A percentile compares a stretch with the other conserved stretches of the same genome.
Conservation (phyloP, 2,113 vertebrate species). For the Silurus asotus region DNA sequence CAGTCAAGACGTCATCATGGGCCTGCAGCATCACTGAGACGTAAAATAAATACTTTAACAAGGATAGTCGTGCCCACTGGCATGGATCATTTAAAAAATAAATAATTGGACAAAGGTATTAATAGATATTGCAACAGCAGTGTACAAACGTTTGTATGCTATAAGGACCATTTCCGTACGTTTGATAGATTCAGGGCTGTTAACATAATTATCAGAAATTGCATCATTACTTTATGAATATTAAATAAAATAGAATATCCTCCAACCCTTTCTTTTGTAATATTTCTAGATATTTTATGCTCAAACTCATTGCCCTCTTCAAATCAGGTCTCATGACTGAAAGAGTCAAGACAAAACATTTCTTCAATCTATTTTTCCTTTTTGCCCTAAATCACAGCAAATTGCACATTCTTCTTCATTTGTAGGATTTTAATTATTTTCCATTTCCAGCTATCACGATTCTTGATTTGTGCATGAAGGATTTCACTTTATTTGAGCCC, state of each 20-base stretch:
- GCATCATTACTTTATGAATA: not conserved
- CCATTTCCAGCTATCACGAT: not conserved
- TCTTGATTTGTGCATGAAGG: not conserved
- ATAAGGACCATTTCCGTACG: not conserved
- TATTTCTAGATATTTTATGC: not conserved
- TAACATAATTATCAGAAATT: not conserved
- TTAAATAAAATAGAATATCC: not conserved
- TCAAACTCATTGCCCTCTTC: not conserved
- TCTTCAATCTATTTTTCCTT: not conserved
- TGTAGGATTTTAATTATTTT: not conserved
- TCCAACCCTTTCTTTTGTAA: not conserved
- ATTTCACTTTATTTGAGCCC: not conserved
- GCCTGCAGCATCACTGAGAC: slow-evolving; percentile 83
- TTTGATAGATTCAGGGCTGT: not conserved
- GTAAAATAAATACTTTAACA: not conserved
- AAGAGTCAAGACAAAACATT: not conserved
- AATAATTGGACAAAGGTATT: not conserved
- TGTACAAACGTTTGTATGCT: not conserved
- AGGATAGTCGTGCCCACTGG: slow-evolving; percentile 1
- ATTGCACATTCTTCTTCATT: not conserved
- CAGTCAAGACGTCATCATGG: slow-evolving; percentile 79
- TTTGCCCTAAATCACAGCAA: not conserved
- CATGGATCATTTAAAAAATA: not conserved
- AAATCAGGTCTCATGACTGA: not conserved
- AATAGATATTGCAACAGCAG: not conserved